Evolutionary conservation across 2,113 vertebrate species (phyloP), one percentile per base, ranked within the genome.

Genomic region (Saccopteryx bilineata): DNA sequence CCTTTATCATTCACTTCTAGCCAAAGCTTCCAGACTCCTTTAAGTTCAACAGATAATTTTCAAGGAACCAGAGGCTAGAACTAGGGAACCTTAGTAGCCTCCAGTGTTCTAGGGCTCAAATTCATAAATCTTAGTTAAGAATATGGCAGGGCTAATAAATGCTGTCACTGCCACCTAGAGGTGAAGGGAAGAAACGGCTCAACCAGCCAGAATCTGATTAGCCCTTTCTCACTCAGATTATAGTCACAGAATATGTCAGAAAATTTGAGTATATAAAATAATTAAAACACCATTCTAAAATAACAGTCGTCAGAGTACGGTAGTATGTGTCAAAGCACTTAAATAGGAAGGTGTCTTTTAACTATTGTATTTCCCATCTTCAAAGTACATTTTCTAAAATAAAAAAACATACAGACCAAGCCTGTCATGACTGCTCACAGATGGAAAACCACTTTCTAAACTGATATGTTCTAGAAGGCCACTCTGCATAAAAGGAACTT

Each of bases 141-240:
- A n/a, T 10, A 52, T 7, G 48, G 60, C 71, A 60, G 33, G 7
- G 56, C 33, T 95, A 90, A 75, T 17, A 83, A 94, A 93, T 96
- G 94, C 80, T 94, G 17, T 54, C 58, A 68, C 85, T 85, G 96
- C 97, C 97, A 96, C 81, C 97, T 98, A 97, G 91, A 88, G 97
- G 96, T n/a, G 18, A 94, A 72, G 17, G 33, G 33, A 72, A 71
- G 85, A 78, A 68, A 91, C 6, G 15, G 48, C 63, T 96, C 87
- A 48, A 63, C n/a, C 68, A 31, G 46, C 33, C 5, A 31, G 66
- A 46, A 66, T 83, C 31, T 18, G 46, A 50, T 58, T 50, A 72
- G 23, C n/a, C 9, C 0, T 0, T 9, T 79, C 54, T 66, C 66
- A 31, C 33, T 56, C 14, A 15, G n/a, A 58, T 31, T 65, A 19